Percentiles rank a stretch among this genome's conserved stretches.
Conservation (phyloP, 2,797 vertebrate species). For the Periparus ater region DNA sequence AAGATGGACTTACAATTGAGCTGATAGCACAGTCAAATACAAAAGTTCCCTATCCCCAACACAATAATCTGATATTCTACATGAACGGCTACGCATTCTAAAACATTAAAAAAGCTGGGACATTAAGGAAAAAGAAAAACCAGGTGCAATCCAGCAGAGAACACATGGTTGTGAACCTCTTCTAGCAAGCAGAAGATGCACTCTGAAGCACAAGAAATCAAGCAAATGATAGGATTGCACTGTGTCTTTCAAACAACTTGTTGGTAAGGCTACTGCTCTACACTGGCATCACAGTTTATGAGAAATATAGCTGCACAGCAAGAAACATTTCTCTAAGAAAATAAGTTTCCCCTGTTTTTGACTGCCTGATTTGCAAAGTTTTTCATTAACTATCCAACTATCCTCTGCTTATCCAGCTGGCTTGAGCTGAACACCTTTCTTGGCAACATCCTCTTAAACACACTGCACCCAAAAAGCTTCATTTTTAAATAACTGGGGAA, state of each 20-base stretch:
- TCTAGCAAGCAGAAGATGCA: not conserved
- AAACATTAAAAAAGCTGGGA: not conserved
- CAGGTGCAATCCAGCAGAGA: not conserved
- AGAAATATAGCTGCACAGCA: not conserved
- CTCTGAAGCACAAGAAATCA: not conserved
- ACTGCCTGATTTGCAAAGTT: not conserved
- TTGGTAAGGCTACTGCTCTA: not conserved
- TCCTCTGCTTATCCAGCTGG: not conserved
- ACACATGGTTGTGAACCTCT: not conserved
- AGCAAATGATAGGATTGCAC: not conserved
- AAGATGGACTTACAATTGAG: not conserved
- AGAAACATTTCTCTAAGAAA: not conserved
- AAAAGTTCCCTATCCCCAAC: not conserved
- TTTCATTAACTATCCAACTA: not conserved
- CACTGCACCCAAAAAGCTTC: not conserved
- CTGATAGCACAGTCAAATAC: not conserved
- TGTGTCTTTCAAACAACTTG: not conserved
- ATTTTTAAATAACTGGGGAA: not conserved
- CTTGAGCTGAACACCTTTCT: not conserved
- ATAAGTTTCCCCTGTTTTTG: not conserved
- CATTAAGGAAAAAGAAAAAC: not conserved
- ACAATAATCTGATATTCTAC: not conserved
- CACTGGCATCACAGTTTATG: not conserved
- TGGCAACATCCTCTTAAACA: not conserved
- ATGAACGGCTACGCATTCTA: not conserved